Conservation (phyloP, 2,888 invertebrate genomes). For the Drosophila cognata region DNA sequence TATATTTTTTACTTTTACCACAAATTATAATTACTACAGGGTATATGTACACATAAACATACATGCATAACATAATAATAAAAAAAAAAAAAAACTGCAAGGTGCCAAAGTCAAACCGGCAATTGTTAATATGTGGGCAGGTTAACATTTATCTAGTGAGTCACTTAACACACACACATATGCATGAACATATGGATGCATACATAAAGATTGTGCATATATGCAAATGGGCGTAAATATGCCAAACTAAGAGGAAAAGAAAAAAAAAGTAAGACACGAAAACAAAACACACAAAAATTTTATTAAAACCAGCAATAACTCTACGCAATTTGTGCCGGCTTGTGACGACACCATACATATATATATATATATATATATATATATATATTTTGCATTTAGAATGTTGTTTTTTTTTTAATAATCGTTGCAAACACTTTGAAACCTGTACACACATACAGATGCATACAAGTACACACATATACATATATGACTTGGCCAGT, state of each 20-base stretch:
- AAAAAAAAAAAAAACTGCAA: constrained; percentile 37
- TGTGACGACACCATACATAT: constrained; percentile 8
- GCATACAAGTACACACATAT: not conserved
- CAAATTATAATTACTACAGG: not conserved
- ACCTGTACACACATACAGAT: not conserved
- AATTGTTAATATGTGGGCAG: constrained; percentile 48
- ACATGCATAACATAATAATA: not conserved
- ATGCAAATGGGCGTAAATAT: constrained; percentile 55
- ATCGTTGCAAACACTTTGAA: constrained; percentile 16
- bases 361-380: not conserved
- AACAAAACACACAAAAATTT: constrained; percentile 1
- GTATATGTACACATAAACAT: not conserved
- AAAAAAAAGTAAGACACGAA: not conserved
- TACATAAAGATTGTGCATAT: constrained; percentile 8
- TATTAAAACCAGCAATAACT: not conserved
- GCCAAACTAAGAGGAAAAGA: constrained; percentile 22
- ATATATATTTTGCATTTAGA: constrained; percentile 16
- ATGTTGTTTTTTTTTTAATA: constrained; percentile 23
- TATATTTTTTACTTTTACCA: not conserved
- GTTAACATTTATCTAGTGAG: constrained; percentile 58
- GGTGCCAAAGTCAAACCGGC: constrained; percentile 62
- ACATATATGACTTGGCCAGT: constrained; percentile 17
- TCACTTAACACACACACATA: constrained; percentile 34
- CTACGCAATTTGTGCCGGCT: constrained; percentile 38
- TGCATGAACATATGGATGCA: constrained; percentile 19